phyloP scores from a whole-genome alignment of 2,797 vertebrate genomes.

The Phylloscopus collybita region DNA sequence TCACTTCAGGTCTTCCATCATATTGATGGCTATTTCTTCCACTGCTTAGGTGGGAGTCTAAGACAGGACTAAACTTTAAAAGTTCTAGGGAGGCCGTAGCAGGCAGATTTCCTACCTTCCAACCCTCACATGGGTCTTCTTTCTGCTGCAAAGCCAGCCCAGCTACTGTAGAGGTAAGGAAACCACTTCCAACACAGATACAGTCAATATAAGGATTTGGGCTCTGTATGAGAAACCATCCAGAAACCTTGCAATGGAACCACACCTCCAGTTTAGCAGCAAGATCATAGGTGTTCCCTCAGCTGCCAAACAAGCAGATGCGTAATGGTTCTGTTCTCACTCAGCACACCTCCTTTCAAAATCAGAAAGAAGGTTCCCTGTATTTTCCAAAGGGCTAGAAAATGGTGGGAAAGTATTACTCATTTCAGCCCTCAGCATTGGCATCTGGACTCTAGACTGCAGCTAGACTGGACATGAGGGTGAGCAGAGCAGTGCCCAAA shows the following conservation, averaged over 20 bases:
- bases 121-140: fast-evolving
- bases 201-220: not conserved
- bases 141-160: not conserved
- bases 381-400: not conserved
- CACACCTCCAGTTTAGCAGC: not conserved
- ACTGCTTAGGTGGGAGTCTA: not conserved
- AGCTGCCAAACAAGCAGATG: not conserved
- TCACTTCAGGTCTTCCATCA: not conserved
- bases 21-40: not conserved
- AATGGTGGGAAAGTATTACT: not conserved
- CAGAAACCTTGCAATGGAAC: not conserved
- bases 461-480: not conserved
- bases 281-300: not conserved
- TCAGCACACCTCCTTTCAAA: not conserved
- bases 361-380: not conserved
- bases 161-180: not conserved
- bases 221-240: not conserved
- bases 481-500: not conserved
- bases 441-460: not conserved
- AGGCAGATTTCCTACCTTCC: not conserved
- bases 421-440: not conserved
- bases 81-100: not conserved
- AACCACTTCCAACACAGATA: not conserved
- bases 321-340: not conserved
- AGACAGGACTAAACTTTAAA: not conserved